A percentile compares a stretch with the other conserved stretches of the same genome.
Conservation (phyloP, 2,113 vertebrate species). For the Pycnonotus jocosus region DNA sequence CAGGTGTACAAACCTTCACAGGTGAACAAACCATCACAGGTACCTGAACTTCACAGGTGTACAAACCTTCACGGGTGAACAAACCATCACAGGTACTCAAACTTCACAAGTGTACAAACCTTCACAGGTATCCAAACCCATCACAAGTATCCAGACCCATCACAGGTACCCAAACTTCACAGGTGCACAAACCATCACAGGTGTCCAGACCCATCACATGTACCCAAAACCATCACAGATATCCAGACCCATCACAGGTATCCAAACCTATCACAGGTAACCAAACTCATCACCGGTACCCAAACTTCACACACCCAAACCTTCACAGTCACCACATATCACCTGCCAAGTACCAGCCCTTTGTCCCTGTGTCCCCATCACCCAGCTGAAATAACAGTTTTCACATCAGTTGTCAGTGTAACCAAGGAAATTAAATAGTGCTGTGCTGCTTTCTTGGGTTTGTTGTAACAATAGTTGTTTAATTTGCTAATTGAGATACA, state of each 20-base stretch:
- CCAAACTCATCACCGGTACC: not conserved
- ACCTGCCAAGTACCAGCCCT: not conserved
- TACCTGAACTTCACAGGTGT: not conserved
- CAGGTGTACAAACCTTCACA: not conserved
- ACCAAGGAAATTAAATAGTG: not conserved
- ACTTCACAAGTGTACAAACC: not conserved
- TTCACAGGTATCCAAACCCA: not conserved
- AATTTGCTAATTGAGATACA: not conserved
- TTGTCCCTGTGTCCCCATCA: not conserved
- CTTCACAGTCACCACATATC: accelerated
- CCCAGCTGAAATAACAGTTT: not conserved
- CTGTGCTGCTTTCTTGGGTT: not conserved
- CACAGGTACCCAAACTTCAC: conserved; percentile 53
- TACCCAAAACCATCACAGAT: not conserved
- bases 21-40: too few species aligned
- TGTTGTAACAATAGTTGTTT: not conserved
- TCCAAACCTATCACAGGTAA: too few species aligned
- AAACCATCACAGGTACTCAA: too few species aligned
- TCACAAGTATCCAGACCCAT: not conserved
- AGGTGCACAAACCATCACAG: not conserved
- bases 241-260: not conserved
- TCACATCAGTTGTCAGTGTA: accelerated
- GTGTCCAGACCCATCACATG: not conserved
- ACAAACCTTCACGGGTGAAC: too few species aligned
- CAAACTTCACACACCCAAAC: conserved; percentile 49